Conservation (phyloP, 1,140 invertebrate species). For the Antheraea mylitta region DNA sequence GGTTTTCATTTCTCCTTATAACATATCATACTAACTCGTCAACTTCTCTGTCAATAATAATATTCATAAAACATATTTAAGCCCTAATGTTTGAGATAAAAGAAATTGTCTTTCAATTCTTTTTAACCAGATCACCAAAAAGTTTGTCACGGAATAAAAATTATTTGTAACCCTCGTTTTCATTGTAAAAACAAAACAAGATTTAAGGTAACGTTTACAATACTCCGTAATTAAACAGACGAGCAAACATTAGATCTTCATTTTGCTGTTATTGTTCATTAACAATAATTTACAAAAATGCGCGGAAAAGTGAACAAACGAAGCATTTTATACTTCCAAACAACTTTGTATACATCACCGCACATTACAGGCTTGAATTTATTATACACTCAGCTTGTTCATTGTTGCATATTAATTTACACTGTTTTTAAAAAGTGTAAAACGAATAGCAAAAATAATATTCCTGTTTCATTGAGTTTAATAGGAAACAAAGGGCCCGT, state of each 20-base stretch:
- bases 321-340: constrained; percentile 48
- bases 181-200: neutral
- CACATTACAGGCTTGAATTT: constrained; percentile 41
- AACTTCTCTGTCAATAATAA: too few species aligned
- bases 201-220: constrained; percentile 14
- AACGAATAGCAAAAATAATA: too few species aligned
- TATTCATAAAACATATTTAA: too few species aligned
- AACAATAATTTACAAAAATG: constrained; percentile 8
- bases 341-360: constrained; percentile 30
- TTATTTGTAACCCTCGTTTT: neutral
- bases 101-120: constrained; percentile 29
- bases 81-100: constrained; percentile 21
- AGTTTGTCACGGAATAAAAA: constrained; percentile 19
- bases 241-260: constrained; percentile 20
- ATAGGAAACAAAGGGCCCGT: too few species aligned
- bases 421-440: too few species aligned
- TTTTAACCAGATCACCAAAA: constrained; percentile 30
- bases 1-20: too few species aligned
- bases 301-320: neutral
- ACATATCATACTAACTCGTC: too few species aligned
- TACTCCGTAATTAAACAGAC: constrained; percentile 19
- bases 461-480: too few species aligned
- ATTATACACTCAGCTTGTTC: constrained; percentile 47
- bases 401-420: constrained; percentile 9
- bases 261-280: constrained; percentile 13